A percentile compares a stretch with the other conserved stretches of the same genome.
Conservation (phyloP, 2,888 invertebrate genomes). For the Callimorpha dominula region DNA sequence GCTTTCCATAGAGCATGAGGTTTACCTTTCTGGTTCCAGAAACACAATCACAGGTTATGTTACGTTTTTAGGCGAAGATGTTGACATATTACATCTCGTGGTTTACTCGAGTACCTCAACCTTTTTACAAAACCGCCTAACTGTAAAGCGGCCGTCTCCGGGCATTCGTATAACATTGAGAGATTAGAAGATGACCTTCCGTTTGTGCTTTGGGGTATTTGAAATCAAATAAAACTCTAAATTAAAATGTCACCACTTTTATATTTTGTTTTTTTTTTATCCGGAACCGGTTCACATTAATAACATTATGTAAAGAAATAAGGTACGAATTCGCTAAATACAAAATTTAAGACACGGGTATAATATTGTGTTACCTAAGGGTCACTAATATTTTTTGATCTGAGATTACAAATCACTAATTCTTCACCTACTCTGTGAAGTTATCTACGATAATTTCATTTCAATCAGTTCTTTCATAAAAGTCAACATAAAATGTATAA, state of each 20-base stretch:
- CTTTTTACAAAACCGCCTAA: too few relatives aligned
- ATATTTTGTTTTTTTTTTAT: constrained; percentile 75
- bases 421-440: constrained; percentile 37
- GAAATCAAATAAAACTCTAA: constrained; percentile 30
- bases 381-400: constrained; percentile 62
- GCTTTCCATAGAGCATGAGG: too few relatives aligned
- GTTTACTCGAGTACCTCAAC: too few relatives aligned
- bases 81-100: too few relatives aligned
- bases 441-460: constrained; percentile 24
- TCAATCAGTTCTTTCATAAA: constrained; percentile 37
- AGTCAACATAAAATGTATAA: constrained; percentile 36
- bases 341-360: constrained; percentile 75
- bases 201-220: neutral
- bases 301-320: constrained; percentile 81
- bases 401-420: constrained; percentile 66
- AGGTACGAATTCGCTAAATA: constrained; percentile 75
- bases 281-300: constrained; percentile 77
- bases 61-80: too few relatives aligned
- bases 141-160: too few relatives aligned
- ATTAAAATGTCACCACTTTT: constrained; percentile 63
- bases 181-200: too few relatives aligned
- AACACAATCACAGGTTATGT: too few relatives aligned
- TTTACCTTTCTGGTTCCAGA: too few relatives aligned
- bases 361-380: constrained; percentile 56
- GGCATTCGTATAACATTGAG: too few relatives aligned